phyloP scores from a whole-genome alignment of 2,113 vertebrate species.

The Chloroceryle aenea region DNA sequence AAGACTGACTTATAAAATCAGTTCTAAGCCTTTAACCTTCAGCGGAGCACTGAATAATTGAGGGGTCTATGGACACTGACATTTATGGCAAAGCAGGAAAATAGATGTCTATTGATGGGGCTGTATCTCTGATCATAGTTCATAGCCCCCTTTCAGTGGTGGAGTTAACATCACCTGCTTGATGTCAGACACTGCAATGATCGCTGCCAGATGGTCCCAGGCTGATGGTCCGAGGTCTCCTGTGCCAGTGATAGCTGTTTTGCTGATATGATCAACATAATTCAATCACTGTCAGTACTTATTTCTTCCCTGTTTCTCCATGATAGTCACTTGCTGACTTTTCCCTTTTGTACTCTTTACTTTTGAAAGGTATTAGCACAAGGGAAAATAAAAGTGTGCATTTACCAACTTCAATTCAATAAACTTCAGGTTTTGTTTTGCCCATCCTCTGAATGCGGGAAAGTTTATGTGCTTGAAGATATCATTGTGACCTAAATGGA shows the following conservation, averaged over 20 bases:
- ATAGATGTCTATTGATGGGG: conserved; percentile 85
- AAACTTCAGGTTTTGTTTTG: not conserved
- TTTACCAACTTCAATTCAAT: not conserved
- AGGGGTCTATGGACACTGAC: conserved; percentile 76
- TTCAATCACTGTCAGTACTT: conserved; percentile 82
- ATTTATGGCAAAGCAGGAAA: conserved; percentile 80
- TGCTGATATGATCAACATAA: conserved; percentile 81
- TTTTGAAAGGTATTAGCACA: not conserved
- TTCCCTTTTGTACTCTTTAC: not conserved
- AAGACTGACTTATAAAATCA: conserved; percentile 75
- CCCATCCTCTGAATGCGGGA: not conserved
- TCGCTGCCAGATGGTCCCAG: conserved; percentile 78
- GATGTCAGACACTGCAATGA: conserved; percentile 77
- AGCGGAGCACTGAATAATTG: conserved; percentile 76
- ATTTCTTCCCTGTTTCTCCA: conserved; percentile 72
- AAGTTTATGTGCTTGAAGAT: not conserved
- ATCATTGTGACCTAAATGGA: not conserved
- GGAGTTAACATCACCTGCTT: conserved; percentile 80
- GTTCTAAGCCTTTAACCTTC: conserved; percentile 82
- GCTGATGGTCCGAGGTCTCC: conserved; percentile 81
- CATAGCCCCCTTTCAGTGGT: conserved; percentile 80
- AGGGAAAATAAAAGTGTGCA: not conserved
- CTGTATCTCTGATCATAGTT: conserved; percentile 84
- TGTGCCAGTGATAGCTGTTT: conserved; percentile 77
- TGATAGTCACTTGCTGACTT: conserved; percentile 10